A percentile compares a stretch with the other conserved stretches of the same genome.
phyloP scores from a whole-genome alignment of 37 sponge, comb jelly and placozoan species.

The Petrosia ficiformis region DNA sequence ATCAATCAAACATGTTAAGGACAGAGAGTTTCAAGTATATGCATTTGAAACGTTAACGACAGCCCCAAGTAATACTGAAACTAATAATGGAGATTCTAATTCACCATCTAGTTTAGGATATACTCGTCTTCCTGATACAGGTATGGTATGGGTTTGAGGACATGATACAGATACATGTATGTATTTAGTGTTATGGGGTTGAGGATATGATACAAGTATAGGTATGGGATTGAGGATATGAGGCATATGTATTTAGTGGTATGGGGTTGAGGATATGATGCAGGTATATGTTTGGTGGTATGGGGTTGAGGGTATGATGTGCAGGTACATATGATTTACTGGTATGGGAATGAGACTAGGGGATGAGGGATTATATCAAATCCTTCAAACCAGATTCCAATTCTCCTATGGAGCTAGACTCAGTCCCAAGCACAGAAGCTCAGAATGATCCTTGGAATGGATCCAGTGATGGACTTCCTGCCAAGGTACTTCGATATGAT shows the following conservation, averaged over 20 bases:
- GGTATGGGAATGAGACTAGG: too few relatives aligned
- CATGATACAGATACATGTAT: too few relatives aligned
- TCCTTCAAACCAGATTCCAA: too few relatives aligned
- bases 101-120: not conserved
- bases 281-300: too few relatives aligned
- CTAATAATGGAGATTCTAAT: not conserved
- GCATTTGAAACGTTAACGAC: not conserved
- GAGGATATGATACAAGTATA: too few relatives aligned
- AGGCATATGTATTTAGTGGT: too few relatives aligned
- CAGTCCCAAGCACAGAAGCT: not conserved
- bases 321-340: too few relatives aligned
- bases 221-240: too few relatives aligned
- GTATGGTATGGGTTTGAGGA: not conserved
- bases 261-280: too few relatives aligned
- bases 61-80: not conserved
- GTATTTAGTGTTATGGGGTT: too few relatives aligned
- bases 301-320: not conserved
- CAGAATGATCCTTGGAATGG: too few relatives aligned
- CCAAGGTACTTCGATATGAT: constrained; percentile 9
- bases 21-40: not conserved
- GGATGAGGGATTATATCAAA: too few relatives aligned
- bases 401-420: not conserved
- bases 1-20: not conserved
- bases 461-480: not conserved
- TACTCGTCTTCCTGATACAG: not conserved